phyloP scores from a whole-genome alignment of 2,113 vertebrate genomes.

The Anarhynchus alexandrinus region DNA sequence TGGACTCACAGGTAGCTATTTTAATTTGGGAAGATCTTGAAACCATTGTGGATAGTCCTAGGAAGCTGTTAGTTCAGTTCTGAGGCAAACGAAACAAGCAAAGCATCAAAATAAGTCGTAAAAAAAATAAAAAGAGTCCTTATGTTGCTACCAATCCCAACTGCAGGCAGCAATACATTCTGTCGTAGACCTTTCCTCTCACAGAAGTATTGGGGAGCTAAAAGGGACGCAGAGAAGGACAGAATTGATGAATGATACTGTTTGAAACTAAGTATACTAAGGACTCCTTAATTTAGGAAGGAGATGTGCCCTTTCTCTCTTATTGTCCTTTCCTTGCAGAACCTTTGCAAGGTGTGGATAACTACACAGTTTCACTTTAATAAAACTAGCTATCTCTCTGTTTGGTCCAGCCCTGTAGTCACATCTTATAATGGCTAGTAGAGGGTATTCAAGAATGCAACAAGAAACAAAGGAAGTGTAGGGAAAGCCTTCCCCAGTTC shows the following conservation, averaged over 20 bases:
- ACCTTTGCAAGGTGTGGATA: not conserved
- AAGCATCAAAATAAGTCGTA: not conserved
- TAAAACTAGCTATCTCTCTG: rapidly evolving
- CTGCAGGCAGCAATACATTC: not conserved
- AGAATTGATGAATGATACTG: not conserved
- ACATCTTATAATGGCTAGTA: not conserved
- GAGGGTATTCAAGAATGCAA: not conserved
- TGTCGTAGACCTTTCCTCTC: not conserved
- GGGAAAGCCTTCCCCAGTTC: not conserved
- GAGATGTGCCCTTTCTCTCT: not conserved
- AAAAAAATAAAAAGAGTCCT: not conserved
- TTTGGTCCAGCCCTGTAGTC: not conserved
- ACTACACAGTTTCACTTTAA: not conserved
- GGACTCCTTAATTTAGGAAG: not conserved
- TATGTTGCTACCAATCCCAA: not conserved
- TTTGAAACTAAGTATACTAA: not conserved
- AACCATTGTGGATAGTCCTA: not conserved
- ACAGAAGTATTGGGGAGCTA: not conserved
- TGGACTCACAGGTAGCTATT: not conserved
- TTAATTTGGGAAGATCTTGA: not conserved
- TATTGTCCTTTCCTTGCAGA: not conserved
- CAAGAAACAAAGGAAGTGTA: not conserved
- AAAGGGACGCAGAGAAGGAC: not conserved
- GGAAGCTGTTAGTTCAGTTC: not conserved
- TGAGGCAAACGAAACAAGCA: not conserved